Base-by-base conservation (phyloP, 2,888 invertebrate genomes). In the Cetonia aurata region DNA sequence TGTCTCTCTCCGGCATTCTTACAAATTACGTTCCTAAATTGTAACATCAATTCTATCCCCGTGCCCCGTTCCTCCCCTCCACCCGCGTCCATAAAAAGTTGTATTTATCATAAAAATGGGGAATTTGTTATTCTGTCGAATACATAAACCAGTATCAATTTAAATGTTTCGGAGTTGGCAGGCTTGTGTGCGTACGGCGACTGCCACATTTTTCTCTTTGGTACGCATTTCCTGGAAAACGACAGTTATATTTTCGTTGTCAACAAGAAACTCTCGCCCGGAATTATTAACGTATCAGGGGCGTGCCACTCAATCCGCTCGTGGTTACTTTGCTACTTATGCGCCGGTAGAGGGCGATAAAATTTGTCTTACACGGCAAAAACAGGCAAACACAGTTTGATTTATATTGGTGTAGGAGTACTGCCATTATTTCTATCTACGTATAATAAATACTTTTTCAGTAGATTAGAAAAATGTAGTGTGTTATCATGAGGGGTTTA, bases 91-190 rank as follows among this genome's bases (percentile, higher is more conserved):
- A 19, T 41, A 31, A 69, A 50, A 60, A 41, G 52, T 69, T 52
- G 55, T 48, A 69, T 69, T 53, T 44, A 62, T 62, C 69, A 69
- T 57, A 68, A 57, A 57, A 68, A 68, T 59, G 57, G 68, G 41
- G 44, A 60, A 62, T 62, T 69, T 62, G 52, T 62, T 69, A 53
- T 69, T 42, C 69, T 69, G 69, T 62, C 62, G 62, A 62, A 69
- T 62, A 53, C 69, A 62, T 62, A 62, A 69, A 60, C 25, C 60
- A 55, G 62, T 50, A 69, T 60, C 62, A 62, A 69, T 69, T 69
- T 69, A 60, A 60, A 48, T 60, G 59, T 69, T 69, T 31, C 60
- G 31, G n/a, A 13, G 48, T 46, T 1, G 60, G 46, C 33, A 15
- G 31, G 19, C 31, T 33, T 6, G 31, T 56, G 17, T 37, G 56